phyloP scores from a whole-genome alignment of 2,797 vertebrate genomes.

The Rhinatrema bivittatum region DNA sequence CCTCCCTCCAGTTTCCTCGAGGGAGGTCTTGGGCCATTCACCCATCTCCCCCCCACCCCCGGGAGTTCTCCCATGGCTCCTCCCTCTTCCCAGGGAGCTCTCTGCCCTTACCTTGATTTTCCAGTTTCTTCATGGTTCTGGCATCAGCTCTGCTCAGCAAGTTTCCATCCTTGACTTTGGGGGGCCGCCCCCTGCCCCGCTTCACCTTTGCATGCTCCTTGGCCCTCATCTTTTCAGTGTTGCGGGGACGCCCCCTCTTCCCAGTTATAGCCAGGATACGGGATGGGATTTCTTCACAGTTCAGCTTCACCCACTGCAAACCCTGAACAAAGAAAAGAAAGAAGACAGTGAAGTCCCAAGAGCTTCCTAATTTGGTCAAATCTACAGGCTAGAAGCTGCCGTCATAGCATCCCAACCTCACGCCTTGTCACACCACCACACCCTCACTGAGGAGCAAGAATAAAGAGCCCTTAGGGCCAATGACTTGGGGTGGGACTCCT shows the following conservation, averaged over 20 bases:
- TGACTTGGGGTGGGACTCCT: too few species aligned
- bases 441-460: background rate
- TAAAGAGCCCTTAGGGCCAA: rapidly evolving
- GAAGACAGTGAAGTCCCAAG: background rate
- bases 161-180: conserved; percentile 79
- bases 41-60: too few species aligned
- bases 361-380: too few species aligned
- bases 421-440: background rate
- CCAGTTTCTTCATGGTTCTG: conserved; percentile 72
- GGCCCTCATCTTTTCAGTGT: conserved; percentile 75
- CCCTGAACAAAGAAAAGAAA: conserved; percentile 55
- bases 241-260: conserved; percentile 86
- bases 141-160: conserved; percentile 83
- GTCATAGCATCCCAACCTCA: too few species aligned
- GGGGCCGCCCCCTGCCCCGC: conserved; percentile 80
- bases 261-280: conserved; percentile 96
- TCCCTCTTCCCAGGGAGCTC: too few species aligned
- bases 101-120: conserved; percentile 82
- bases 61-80: too few species aligned
- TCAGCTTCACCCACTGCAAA: conserved; percentile 76
- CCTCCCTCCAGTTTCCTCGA: too few species aligned
- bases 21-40: too few species aligned
- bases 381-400: too few species aligned
- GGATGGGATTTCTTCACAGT: conserved; percentile 85
- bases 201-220: conserved; percentile 52